phyloP scores from a whole-genome alignment of 2,113 vertebrate species.

The Haemorhous mexicanus region DNA sequence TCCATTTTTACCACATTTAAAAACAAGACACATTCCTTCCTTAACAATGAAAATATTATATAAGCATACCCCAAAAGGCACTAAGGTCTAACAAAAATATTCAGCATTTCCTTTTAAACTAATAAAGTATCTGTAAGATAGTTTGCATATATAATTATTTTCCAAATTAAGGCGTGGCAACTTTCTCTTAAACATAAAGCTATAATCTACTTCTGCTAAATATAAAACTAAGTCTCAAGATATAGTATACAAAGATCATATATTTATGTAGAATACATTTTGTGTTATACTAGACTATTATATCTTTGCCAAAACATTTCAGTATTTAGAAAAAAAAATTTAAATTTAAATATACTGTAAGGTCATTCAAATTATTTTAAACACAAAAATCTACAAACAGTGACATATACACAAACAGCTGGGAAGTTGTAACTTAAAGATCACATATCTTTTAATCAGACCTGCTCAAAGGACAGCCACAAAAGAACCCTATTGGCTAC shows the following conservation, averaged over 20 bases:
- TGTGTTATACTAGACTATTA: slow-evolving; percentile 17
- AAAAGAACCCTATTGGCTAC: background rate
- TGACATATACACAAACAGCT: slow-evolving; percentile 23
- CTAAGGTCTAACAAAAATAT: slow-evolving; percentile 14
- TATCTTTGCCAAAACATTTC: background rate
- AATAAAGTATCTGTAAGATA: background rate
- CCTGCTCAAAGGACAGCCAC: background rate
- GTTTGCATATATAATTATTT: slow-evolving; percentile 24
- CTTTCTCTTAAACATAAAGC: slow-evolving; percentile 41
- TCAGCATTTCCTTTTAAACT: background rate
- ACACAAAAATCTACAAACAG: slow-evolving; percentile 60
- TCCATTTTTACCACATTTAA: background rate
- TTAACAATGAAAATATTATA: background rate
- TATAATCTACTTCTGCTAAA: slow-evolving; percentile 30
- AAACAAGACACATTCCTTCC: background rate
- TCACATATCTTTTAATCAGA: background rate
- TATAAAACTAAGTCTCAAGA: slow-evolving; percentile 47
- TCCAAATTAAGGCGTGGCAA: background rate
- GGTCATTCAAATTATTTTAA: slow-evolving; percentile 37
- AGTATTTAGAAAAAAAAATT: background rate
- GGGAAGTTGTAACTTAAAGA: slow-evolving; percentile 36
- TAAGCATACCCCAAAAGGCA: background rate
- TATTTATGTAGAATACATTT: slow-evolving; percentile 48
- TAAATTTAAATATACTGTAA: slow-evolving; percentile 31
- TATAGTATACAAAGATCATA: background rate